These are phyloP conservation scores for Crossaster papposus DNA, from an alignment of 53 echinoderm and acorn worm species.

Conservation along the genomic window DNA sequence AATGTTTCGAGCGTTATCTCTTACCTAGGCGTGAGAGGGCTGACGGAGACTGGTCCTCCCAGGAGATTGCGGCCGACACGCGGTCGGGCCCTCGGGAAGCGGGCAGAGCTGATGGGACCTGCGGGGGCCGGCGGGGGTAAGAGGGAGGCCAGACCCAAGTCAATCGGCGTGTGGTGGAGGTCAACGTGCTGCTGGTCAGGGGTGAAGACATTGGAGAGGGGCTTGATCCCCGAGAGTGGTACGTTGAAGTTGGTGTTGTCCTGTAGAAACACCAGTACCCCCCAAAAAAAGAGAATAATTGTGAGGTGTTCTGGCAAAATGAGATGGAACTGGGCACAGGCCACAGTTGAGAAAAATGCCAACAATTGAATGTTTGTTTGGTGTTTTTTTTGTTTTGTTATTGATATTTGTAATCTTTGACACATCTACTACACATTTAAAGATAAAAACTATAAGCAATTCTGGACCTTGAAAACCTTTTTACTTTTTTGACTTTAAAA, in stretches of 20 bases:
- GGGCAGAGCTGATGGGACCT: slow-evolving; percentile 52
- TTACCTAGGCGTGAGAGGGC: slow-evolving; percentile 94
- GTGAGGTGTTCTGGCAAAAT: too few relatives aligned
- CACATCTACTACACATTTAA: too few relatives aligned
- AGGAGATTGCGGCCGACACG: slow-evolving; percentile 78
- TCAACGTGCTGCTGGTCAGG: slow-evolving; percentile 70
- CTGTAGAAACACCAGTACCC: slow-evolving; percentile 10
- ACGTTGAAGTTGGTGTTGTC: slow-evolving; percentile 62
- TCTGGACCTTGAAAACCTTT: too few relatives aligned
- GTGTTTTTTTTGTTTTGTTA: too few relatives aligned
- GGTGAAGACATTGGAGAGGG: slow-evolving; percentile 74
- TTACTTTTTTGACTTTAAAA: too few relatives aligned
- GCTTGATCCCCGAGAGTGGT: slow-evolving; percentile 83
- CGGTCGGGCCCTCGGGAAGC: slow-evolving; percentile 63
- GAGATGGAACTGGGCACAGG: too few relatives aligned
- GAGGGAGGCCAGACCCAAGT: slow-evolving; percentile 65
- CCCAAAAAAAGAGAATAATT: background rate
- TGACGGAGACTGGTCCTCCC: slow-evolving; percentile 60
- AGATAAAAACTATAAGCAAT: too few relatives aligned
- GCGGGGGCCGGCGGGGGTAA: slow-evolving; percentile 65
- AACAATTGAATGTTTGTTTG: too few relatives aligned
- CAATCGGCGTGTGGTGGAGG: slow-evolving; percentile 66
- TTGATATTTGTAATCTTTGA: too few relatives aligned
- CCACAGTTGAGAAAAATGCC: background rate
- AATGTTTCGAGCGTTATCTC: too few relatives aligned